Base-by-base conservation (phyloP, 2,888 invertebrate species). In the Notocelia uddmanniana region DNA sequence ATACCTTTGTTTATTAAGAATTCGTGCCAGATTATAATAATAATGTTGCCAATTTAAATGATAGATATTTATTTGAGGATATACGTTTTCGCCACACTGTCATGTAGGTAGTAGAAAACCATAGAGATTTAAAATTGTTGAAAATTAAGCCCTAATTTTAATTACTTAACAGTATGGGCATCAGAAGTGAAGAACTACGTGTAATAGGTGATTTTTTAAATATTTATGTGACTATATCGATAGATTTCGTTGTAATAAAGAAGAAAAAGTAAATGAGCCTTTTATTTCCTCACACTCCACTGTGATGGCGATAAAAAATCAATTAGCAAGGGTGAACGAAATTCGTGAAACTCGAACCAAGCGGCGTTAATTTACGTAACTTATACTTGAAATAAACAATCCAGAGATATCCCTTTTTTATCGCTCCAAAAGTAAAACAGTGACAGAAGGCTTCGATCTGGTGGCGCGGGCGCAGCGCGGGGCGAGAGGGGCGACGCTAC, bases 341-440 rank as follows among this genome's bases (percentile, higher is more conserved):
- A 89, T 88, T 86, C 86, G 87, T 81, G 83, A 86, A 79, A 77
- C 80, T 79, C 81, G 81, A 83, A 79, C 79, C 82, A 83, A 85
- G 85, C 82, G 83, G 88, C 84, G 90, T 89, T 91, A 91, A 91
- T 92, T 92, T 90, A 92, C 89, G 91, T 87, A 86, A 90, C 90
- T 88, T 90, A 90, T 90, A 91, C 81, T 87, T 90, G 91, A 92
- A 92, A 92, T 91, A 92, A 93, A 92, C 91, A 93, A 92, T 85
- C 79, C 84, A 81, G 81, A 82, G 86, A 90, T 91, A 92, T 92
- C 89, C 91, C 88, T 91, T 93, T 91, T 92, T 93, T 92, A 90
- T 90, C 87, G 87, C 85, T 86, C 80, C 82, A 83, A 86, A 91
- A 89, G 88, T 89, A 90, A 88, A 91, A 90, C 87, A 79, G 82